Conservation (phyloP, 2,888 invertebrate genomes). For the Erebia aethiops region DNA sequence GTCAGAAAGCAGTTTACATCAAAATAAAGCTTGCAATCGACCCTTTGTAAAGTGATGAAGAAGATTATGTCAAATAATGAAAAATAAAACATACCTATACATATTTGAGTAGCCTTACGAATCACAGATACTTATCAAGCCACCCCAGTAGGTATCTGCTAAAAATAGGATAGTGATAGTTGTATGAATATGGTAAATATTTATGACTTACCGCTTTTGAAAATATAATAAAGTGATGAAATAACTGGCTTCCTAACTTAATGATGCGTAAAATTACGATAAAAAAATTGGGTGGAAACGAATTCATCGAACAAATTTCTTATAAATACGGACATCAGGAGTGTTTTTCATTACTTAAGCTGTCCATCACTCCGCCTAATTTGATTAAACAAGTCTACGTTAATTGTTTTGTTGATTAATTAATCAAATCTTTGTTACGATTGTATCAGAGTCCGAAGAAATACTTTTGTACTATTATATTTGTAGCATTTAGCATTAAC, state of each 20-base stretch:
- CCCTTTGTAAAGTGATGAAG: too few relatives aligned
- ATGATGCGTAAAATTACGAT: slow-evolving; percentile 1
- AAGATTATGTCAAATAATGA: too few relatives aligned
- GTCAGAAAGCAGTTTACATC: too few relatives aligned
- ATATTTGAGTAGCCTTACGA: too few relatives aligned
- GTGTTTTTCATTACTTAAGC: not conserved
- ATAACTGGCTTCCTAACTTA: not conserved
- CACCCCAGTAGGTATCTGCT: too few relatives aligned
- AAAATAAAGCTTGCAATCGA: too few relatives aligned
- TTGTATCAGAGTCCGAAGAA: not conserved
- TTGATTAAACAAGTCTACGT: not conserved
- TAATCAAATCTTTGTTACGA: not conserved
- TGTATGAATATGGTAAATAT: too few relatives aligned
- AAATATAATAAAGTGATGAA: not conserved
- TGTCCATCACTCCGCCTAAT: slow-evolving; percentile 5
- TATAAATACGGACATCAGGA: not conserved
- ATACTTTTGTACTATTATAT: not conserved
- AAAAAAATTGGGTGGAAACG: not conserved
- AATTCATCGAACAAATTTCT: not conserved
- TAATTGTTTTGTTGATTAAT: slow-evolving; percentile 3
- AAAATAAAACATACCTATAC: too few relatives aligned
- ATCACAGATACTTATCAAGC: too few relatives aligned
- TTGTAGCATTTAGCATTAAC: not conserved
- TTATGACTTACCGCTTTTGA: too few relatives aligned
- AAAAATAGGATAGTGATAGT: too few relatives aligned